Percentiles rank a stretch among this genome's conserved stretches.
Conservation (phyloP, 1,140 invertebrate genomes). For the Zaprionus taronus region DNA sequence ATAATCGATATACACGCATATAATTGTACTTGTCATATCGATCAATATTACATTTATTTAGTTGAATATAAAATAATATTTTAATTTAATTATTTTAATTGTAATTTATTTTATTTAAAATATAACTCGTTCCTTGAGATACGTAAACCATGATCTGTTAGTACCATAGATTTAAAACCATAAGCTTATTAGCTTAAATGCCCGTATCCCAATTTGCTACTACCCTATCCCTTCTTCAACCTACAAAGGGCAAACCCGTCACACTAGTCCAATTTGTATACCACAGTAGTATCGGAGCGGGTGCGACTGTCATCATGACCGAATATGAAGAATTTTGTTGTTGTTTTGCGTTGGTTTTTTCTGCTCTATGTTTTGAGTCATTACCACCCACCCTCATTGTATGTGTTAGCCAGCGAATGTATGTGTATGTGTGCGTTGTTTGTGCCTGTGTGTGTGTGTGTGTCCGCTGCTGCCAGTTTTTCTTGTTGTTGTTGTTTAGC, state of each 20-base stretch:
- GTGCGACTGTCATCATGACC: slow-evolving; percentile 65
- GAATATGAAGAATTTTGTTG: slow-evolving; percentile 72
- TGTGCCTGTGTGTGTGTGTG: slow-evolving; percentile 29
- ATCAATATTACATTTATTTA: background rate
- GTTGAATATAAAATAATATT: background rate
- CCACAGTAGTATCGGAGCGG: slow-evolving; percentile 33
- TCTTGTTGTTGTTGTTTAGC: slow-evolving; percentile 66
- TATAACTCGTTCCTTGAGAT: no score
- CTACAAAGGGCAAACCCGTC: slow-evolving; percentile 9
- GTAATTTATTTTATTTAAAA: no score
- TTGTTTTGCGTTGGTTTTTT: slow-evolving; percentile 55
- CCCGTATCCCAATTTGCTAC: background rate
- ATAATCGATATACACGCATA: background rate
- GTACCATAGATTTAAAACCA: background rate
- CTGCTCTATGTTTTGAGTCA: slow-evolving; percentile 78
- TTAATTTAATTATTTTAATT: no score
- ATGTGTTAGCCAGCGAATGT: slow-evolving; percentile 29
- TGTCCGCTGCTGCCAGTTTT: slow-evolving; percentile 41
- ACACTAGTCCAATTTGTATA: slow-evolving; percentile 13
- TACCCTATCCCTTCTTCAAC: background rate
- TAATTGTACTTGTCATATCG: background rate
- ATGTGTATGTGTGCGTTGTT: slow-evolving; percentile 30
- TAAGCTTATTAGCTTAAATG: background rate
- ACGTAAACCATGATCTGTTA: background rate
- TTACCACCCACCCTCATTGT: slow-evolving; percentile 72